Evolutionary conservation across 2,888 invertebrate genomes (phyloP).

Genomic region (Phymatocera aterrima): DNA sequence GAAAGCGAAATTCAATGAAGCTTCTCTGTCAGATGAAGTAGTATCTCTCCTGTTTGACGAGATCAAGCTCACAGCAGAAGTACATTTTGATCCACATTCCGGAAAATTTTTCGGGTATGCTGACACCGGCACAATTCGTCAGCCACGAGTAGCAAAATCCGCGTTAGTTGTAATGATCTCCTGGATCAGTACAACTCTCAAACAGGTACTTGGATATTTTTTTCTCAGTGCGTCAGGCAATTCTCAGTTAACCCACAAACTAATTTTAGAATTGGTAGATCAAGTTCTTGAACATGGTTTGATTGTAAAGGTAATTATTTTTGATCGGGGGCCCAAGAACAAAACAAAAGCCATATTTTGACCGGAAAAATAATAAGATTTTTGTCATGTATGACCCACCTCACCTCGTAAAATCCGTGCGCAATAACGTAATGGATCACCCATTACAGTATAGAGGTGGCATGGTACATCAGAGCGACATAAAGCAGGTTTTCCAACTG

Average conservation of each 20-base stretch:
- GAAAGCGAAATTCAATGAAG: not conserved
- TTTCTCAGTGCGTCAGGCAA: not conserved
- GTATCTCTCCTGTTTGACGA: not conserved
- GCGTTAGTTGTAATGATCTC: not conserved
- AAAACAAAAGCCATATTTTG: not conserved
- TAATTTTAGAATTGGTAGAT: not conserved
- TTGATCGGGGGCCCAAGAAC: not conserved
- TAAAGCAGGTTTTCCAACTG: not conserved
- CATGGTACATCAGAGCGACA: too few relatives aligned
- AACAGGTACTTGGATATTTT: not conserved
- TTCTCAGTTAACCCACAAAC: not conserved
- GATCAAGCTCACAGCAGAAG: not conserved
- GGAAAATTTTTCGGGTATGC: constrained; percentile 2
- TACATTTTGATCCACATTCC: not conserved
- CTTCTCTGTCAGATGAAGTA: not conserved
- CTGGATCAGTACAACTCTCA: not conserved
- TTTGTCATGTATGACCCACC: constrained; percentile 20
- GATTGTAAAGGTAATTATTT: not conserved
- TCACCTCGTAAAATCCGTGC: not conserved
- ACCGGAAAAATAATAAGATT: not conserved
- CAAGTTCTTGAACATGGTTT: not conserved
- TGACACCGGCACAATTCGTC: not conserved
- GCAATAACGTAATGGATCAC: constrained; percentile 51
- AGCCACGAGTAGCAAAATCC: not conserved
- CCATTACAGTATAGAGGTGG: too few relatives aligned